Conservation (phyloP, 2,113 vertebrate genomes). For the Centropristis striata region DNA sequence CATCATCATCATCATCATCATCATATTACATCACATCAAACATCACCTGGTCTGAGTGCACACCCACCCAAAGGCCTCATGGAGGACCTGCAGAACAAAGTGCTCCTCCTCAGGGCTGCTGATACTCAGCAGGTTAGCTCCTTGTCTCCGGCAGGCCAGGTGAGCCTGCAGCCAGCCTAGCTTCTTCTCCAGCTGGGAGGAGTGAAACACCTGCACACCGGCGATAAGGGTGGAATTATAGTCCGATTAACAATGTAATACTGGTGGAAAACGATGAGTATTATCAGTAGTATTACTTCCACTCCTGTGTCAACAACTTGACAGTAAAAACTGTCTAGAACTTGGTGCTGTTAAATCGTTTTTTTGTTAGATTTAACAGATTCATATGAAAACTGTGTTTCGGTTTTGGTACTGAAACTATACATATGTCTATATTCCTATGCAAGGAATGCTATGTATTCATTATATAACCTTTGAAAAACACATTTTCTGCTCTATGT, state of each 20-base stretch:
- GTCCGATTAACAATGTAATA: neutral
- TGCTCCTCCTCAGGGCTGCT: slow-evolving; percentile 91
- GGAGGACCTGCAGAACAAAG: slow-evolving; percentile 90
- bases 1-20: neutral
- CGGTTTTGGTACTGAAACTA: too few relatives aligned
- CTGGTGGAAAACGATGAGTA: neutral
- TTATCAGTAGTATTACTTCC: neutral
- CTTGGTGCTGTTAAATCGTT: too few relatives aligned
- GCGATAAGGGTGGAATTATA: neutral
- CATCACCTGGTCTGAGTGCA: neutral
- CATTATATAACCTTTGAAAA: neutral
- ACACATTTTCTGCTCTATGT: neutral
- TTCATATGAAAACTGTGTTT: too few relatives aligned
- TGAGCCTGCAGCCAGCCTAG: slow-evolving; percentile 92
- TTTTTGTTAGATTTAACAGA: too few relatives aligned
- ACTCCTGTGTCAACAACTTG: neutral
- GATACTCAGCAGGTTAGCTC: slow-evolving; percentile 94
- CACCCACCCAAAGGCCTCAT: slow-evolving; percentile 93
- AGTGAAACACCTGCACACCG: slow-evolving; percentile 90
- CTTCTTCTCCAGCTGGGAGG: slow-evolving; percentile 89
- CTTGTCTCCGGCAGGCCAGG: slow-evolving; percentile 88
- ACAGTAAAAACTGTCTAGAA: too few relatives aligned
- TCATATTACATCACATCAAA: neutral
- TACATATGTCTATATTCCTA: too few relatives aligned
- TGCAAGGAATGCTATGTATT: neutral